Evolutionary conservation across 2,113 vertebrate genomes (phyloP), one percentile per base, ranked within the genome.

Genomic region (Sinocyclocheilus grahami): DNA sequence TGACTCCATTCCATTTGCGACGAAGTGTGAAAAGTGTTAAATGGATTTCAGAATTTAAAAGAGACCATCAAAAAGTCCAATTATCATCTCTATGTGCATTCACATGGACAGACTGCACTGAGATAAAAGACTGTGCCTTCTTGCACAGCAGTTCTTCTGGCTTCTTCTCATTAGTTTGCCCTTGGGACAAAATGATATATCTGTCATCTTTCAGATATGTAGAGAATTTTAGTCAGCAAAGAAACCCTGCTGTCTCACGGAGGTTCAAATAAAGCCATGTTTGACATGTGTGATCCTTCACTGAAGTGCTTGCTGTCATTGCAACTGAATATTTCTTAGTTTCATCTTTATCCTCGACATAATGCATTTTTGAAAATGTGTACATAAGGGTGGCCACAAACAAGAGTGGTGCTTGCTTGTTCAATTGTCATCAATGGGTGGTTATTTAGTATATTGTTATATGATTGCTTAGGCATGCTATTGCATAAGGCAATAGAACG

Each of bases 1-100:
- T 20, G 16, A 82, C 37, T 81, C 79, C 16, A 46, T 67, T 81
- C 79, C 39, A 27, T 81, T 27, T 24, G 37, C 14, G 9, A 67
- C 53, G 11, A 37, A 20, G 39, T 82, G 79, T 82, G 58, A 27
- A 48, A 46, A 46, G 79, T 82, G 79, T 82, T 82, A 82, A 82
- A 82, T 67, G 79, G 79, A 82, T 82, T 82, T 82, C 58, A 20
- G 79, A 82, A 82, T 82, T 82, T 67, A 82, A 81, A 82, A 46
- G 60, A 82, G 60, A 67, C 39, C 24, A 48, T 82, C 79, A 82
- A 82, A 81, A 46, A 65, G 39, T 65, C 79, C 60, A 82, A 82
- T 82, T 82, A 82, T 82, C 79, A 2, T 82, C 60, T 30, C 60
- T 67, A 24, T 67, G 79, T 67, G 60, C 79, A 30, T 82, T 82